Evolutionary conservation across 2,888 invertebrate genomes (phyloP).

Genomic region (Crossocerus cetratus): DNA sequence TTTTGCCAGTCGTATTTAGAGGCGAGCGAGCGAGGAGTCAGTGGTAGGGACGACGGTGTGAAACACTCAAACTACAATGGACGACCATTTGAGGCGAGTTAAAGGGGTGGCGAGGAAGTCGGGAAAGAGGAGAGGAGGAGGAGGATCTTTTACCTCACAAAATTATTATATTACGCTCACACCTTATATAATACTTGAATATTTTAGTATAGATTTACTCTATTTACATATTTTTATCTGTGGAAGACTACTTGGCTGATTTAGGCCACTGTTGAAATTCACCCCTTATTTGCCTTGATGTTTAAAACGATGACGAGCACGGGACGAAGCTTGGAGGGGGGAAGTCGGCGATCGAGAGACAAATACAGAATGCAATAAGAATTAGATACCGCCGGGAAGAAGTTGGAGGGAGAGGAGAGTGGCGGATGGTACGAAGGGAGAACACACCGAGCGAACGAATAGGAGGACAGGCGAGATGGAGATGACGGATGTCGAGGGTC

Average conservation of each 20-base stretch:
- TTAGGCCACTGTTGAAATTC: slow-evolving; percentile 78
- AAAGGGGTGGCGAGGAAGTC: slow-evolving; percentile 38
- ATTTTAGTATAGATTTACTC: slow-evolving; percentile 78
- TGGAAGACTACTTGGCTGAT: slow-evolving; percentile 77
- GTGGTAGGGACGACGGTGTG: too few species aligned
- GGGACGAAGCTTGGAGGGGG: too few species aligned
- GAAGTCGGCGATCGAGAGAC: too few species aligned
- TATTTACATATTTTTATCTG: slow-evolving; percentile 78
- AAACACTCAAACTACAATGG: too few species aligned
- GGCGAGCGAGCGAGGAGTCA: too few species aligned
- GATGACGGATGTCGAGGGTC: too few species aligned
- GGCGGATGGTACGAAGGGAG: slow-evolving; percentile 26
- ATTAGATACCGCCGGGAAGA: too few species aligned
- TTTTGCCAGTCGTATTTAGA: slow-evolving; percentile 65
- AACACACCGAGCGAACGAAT: too few species aligned
- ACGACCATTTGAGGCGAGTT: too few species aligned
- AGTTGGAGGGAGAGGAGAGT: slow-evolving; percentile 63
- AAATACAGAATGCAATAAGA: slow-evolving; percentile 70
- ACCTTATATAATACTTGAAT: slow-evolving; percentile 75
- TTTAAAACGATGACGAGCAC: slow-evolving; percentile 61
- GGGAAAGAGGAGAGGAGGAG: slow-evolving; percentile 57
- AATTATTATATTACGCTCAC: slow-evolving; percentile 75
- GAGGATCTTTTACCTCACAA: slow-evolving; percentile 75
- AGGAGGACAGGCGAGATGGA: too few species aligned
- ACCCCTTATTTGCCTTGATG: slow-evolving; percentile 78